Base-by-base conservation (phyloP, 2,113 vertebrate genomes). In the cattle (Bos taurus) region DNA sequence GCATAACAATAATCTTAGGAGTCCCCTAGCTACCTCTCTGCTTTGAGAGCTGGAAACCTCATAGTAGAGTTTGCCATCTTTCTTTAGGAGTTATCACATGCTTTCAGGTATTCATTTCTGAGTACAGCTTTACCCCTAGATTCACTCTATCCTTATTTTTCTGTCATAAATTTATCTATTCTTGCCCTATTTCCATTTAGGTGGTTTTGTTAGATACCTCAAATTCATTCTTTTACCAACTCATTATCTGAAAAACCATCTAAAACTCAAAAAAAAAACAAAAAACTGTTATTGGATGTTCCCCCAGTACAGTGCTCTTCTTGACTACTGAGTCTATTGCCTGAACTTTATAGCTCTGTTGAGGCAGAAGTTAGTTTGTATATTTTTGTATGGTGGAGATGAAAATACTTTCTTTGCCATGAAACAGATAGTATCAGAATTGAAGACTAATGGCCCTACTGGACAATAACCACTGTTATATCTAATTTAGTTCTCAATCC, bases 341-440 rank as follows among this genome's bases (percentile, higher is more conserved):
- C 50, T 56, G 28, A 60, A 28, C 21, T 97, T 94, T 60, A 96
- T 23, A 84, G 21, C 25, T 77, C 86, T 50, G 16, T 36, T 56
- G 62, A 43, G 15, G 40, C n/a, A 93, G 30, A 83, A 16, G 60
- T 89, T 86, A 57, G 15, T 50, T 59, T 82, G 33, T 36, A 48
- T 28, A 59, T 95, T 94, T 91, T 85, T 92, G 6, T 90, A 6
- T 52, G 30, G 57, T 54, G 71, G 57, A 92, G 15, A 43, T 50
- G 23, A 48, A 96, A 96, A 91, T 81, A 30, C 93, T 89, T 85
- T 59, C 25, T 78, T 95, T 89, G 43, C 52, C 7, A 1, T 59
- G 19, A 62, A 95, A 95, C 40, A 77, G 40, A 82, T 83, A 91
- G 64, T 86, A 59, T 95, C 71, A 59, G 77, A 94, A 77, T 90